phyloP scores from a whole-genome alignment of 1,140 invertebrate genomes.

The Harpegnathos saltator region DNA sequence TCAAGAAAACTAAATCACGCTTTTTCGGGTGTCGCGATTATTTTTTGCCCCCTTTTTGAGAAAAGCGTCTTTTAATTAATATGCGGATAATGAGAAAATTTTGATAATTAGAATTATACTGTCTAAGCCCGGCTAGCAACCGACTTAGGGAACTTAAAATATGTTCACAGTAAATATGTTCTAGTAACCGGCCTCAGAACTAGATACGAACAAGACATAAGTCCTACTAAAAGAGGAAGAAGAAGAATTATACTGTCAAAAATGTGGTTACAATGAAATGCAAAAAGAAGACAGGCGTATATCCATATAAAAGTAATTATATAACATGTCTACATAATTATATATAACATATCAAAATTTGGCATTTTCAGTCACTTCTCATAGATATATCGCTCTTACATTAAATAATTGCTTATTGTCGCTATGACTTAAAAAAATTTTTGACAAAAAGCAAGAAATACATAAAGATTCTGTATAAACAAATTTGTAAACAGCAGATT shows the following conservation, averaged over 20 bases:
- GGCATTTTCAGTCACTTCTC: not conserved
- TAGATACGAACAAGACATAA: too few species aligned
- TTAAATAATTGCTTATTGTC: slow-evolving; percentile 27
- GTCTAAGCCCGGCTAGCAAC: too few species aligned
- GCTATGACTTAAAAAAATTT: not conserved
- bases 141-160: too few species aligned
- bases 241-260: not conserved
- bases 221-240: too few species aligned
- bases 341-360: too few species aligned
- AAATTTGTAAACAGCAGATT: too few species aligned
- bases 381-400: slow-evolving; percentile 13
- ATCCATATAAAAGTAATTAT: slow-evolving; percentile 36
- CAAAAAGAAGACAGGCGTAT: not conserved
- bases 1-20: not conserved
- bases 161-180: too few species aligned
- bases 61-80: not conserved
- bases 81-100: not conserved
- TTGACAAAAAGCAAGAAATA: too few species aligned
- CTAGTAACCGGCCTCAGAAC: too few species aligned
- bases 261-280: slow-evolving; percentile 3
- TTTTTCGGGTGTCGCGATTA: slow-evolving; percentile 2
- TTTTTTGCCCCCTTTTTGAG: not conserved
- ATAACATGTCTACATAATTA: slow-evolving; percentile 2
- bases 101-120: slow-evolving; percentile 9
- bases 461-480: too few species aligned